Evolutionary conservation across 2,888 invertebrate species (phyloP).

Genomic region (Athalia cordata): DNA sequence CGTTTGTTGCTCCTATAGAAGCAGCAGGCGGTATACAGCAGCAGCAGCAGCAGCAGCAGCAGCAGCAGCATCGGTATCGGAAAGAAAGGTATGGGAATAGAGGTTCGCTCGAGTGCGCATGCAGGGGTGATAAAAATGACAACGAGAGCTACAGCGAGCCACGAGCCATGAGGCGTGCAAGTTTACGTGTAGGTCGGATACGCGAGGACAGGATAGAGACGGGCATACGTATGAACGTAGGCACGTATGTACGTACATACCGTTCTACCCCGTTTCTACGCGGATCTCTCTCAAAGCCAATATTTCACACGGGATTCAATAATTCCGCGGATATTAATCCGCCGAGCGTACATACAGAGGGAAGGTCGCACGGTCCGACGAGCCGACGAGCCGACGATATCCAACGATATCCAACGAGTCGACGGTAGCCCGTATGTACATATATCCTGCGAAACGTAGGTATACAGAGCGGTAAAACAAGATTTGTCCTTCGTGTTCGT

Average conservation of each 20-base stretch:
- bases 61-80: too few species aligned
- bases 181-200: background rate
- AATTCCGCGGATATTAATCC: conserved; percentile 44
- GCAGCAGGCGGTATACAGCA: too few species aligned
- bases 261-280: background rate
- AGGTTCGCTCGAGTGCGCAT: background rate
- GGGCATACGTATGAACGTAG: background rate
- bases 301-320: conserved; percentile 43
- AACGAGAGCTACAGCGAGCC: background rate
- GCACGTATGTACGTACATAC: background rate
- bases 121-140: conserved; percentile 28
- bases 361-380: conserved; percentile 17
- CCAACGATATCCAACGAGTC: background rate
- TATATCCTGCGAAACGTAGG: background rate
- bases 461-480: conserved; percentile 36
- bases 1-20: background rate
- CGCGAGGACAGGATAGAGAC: too few species aligned
- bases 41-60: too few species aligned
- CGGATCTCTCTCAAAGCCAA: conserved; percentile 39
- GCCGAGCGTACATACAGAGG: conserved; percentile 16
- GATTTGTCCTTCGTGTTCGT: conserved; percentile 28
- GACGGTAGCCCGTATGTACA: background rate
- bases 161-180: conserved; percentile 12
- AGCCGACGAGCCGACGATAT: conserved; percentile 33
- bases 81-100: background rate